A percentile compares a stretch with the other conserved stretches of the same genome.
Evolutionary conservation across 1,140 invertebrate genomes (phyloP).

Genomic region (Sycobia sp.): DNA sequence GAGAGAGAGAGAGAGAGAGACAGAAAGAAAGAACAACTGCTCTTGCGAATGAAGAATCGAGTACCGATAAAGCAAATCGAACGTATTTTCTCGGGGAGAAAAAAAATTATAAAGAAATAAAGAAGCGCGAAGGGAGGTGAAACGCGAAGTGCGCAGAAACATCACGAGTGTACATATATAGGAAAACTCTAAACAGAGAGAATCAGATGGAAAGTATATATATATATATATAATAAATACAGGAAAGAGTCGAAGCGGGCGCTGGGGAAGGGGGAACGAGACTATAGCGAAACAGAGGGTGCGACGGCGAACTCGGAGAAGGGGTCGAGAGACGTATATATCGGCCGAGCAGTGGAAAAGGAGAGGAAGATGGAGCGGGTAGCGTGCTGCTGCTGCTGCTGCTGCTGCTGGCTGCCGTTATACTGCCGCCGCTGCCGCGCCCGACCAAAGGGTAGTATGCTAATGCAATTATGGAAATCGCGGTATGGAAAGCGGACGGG

Average conservation of each 20-base stretch:
- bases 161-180: too few species aligned
- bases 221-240: too few species aligned
- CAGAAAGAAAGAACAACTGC: neutral
- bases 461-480: slow-evolving; percentile 51
- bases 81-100: too few species aligned
- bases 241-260: neutral
- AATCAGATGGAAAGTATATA: slow-evolving; percentile 2
- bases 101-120: neutral
- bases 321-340: too few species aligned
- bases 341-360: too few species aligned
- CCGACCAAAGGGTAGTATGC: slow-evolving; percentile 43
- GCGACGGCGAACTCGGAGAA: neutral
- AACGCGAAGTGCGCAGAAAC: neutral
- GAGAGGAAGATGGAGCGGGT: neutral
- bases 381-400: neutral
- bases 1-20: neutral
- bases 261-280: neutral
- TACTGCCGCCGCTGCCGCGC: neutral
- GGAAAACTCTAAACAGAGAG: neutral
- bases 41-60: neutral
- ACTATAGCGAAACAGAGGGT: neutral
- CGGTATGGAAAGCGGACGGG: slow-evolving; percentile 43
- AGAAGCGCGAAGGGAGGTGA: too few species aligned
- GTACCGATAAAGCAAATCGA: too few species aligned
- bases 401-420: too few species aligned